These are phyloP conservation scores for Platypus cylindrus DNA, from an alignment of 2,888 invertebrate species.

Conservation along the genomic window DNA sequence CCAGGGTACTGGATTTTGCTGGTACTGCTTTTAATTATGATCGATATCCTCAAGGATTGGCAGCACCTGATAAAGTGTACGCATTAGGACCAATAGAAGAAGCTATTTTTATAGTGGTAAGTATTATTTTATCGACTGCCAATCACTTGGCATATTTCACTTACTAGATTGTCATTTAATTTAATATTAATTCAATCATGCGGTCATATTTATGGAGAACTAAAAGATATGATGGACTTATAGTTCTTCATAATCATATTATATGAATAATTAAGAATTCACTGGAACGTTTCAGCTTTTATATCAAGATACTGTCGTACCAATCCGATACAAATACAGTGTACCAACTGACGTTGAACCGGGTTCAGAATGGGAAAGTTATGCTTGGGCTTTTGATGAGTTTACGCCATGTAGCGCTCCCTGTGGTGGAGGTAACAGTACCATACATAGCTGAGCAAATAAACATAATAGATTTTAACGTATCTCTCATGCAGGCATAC, in stretches of 20 bases:
- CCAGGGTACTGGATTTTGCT: constrained; percentile 63
- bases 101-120: constrained; percentile 71
- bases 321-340: constrained; percentile 82
- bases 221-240: neutral
- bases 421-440: constrained; percentile 72
- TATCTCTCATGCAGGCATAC: constrained; percentile 42
- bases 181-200: neutral
- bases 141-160: neutral
- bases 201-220: neutral
- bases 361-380: constrained; percentile 55
- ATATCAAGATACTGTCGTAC: constrained; percentile 52
- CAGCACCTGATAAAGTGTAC: constrained; percentile 72
- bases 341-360: constrained; percentile 60
- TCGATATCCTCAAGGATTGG: constrained; percentile 64
- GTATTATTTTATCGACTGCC: constrained; percentile 22
- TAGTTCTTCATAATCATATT: too few relatives aligned
- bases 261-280: constrained; percentile 1
- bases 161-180: neutral
- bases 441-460: neutral
- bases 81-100: constrained; percentile 86
- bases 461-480: neutral
- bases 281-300: constrained; percentile 14
- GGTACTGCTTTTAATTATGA: constrained; percentile 83
- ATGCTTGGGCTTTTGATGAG: constrained; percentile 69
- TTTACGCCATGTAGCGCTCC: constrained; percentile 72